phyloP scores from a whole-genome alignment of 2,888 invertebrate species.

The Lacanobia wlatinum region DNA sequence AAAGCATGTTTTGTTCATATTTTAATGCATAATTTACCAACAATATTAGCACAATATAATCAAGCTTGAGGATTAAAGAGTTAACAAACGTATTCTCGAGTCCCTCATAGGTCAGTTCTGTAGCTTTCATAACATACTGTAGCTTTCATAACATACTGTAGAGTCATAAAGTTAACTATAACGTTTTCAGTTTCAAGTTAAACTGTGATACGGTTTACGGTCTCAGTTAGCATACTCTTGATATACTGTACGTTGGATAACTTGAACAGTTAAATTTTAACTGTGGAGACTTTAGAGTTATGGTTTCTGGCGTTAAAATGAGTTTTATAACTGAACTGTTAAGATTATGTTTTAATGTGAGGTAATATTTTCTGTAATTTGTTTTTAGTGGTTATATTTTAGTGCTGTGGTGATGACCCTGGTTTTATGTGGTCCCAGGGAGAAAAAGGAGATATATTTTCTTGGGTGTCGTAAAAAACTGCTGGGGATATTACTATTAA shows the following conservation, averaged over 20 bases:
- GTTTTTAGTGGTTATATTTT: conserved; percentile 50
- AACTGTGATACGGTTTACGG: conserved; percentile 61
- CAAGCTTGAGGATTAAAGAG: too few species aligned
- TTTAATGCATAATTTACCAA: too few species aligned
- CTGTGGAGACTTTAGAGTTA: conserved; percentile 64
- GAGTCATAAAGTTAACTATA: conserved; percentile 48
- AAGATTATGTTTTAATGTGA: conserved; percentile 63
- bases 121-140: conserved; percentile 21
- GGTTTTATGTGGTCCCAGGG: conserved; percentile 5
- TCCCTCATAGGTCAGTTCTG: neutral
- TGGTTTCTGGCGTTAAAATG: conserved; percentile 59
- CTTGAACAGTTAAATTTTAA: conserved; percentile 72
- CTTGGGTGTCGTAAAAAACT: neutral
- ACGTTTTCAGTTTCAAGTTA: conserved; percentile 58
- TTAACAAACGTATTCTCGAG: too few species aligned
- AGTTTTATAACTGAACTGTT: conserved; percentile 66
- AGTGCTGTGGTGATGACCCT: conserved; percentile 23
- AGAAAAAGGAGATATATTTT: neutral
- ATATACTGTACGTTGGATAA: conserved; percentile 65
- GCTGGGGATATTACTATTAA: neutral
- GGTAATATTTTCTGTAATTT: conserved; percentile 62
- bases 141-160: conserved; percentile 18
- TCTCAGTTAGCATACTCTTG: conserved; percentile 61
- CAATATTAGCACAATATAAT: too few species aligned
- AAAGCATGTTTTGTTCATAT: too few species aligned